These are phyloP conservation scores for Idris sp. DNA, from an alignment of 1,140 invertebrate species.

Conservation along the genomic window DNA sequence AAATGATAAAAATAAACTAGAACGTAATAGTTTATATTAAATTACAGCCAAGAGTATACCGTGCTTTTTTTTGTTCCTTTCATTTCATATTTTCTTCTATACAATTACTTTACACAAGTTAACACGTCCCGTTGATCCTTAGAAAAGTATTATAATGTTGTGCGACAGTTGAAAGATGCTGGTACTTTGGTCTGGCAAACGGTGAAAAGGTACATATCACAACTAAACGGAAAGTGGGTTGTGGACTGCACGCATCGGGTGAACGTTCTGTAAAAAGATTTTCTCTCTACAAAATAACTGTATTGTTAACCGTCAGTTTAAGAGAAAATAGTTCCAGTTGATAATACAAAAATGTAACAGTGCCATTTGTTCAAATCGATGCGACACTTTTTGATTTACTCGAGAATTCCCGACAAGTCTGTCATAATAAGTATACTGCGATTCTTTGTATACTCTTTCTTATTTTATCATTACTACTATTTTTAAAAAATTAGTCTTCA, in stretches of 20 bases:
- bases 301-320: conserved; percentile 63
- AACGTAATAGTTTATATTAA: too few species aligned
- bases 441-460: too few species aligned
- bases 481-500: too few species aligned
- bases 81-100: not conserved
- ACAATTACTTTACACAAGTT: not conserved
- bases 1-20: too few species aligned
- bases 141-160: conserved; percentile 9
- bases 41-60: too few species aligned
- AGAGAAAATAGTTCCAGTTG: conserved; percentile 47
- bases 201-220: conserved; percentile 67
- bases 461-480: too few species aligned
- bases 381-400: too few species aligned
- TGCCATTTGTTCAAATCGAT: conserved; percentile 5
- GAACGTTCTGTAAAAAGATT: conserved; percentile 74
- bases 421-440: too few species aligned
- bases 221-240: conserved; percentile 73
- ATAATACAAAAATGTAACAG: conserved; percentile 26
- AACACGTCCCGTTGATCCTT: conserved; percentile 3
- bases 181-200: conserved; percentile 36
- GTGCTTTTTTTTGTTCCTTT: too few species aligned
- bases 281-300: conserved; percentile 73
- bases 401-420: too few species aligned
- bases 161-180: conserved; percentile 44
- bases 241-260: conserved; percentile 68